A percentile compares a stretch with the other conserved stretches of the same genome.
Conservation (phyloP, 92 coral and sea anemone genomes). For the Zoanthus solanderi region DNA sequence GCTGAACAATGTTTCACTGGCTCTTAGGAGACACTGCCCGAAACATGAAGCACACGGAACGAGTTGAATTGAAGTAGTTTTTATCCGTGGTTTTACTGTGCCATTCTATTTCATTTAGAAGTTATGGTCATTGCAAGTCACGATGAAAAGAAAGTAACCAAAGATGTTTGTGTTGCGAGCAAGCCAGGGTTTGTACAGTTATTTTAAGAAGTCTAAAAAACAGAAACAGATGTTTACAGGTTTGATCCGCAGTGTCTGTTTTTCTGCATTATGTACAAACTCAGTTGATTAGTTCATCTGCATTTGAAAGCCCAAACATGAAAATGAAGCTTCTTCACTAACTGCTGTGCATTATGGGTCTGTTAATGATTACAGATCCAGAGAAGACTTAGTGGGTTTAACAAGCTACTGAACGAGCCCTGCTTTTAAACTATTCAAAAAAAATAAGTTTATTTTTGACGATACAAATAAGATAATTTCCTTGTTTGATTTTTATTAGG, state of each 20-base stretch:
- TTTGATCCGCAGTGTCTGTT: neutral
- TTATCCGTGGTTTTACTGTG: neutral
- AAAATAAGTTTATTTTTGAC: neutral
- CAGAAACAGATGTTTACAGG: neutral
- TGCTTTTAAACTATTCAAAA: neutral
- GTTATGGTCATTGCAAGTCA: neutral
- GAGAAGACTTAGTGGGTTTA: neutral
- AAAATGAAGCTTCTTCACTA: neutral
- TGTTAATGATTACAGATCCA: neutral
- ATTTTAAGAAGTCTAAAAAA: neutral
- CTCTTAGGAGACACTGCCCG: conserved; percentile 76
- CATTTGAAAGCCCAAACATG: neutral
- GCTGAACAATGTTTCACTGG: conserved; percentile 78
- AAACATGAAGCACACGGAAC: conserved; percentile 42
- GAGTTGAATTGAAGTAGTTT: neutral
- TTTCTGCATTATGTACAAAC: neutral
- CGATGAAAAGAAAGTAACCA: neutral
- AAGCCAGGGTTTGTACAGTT: neutral
- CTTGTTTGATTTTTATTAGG: too few species aligned
- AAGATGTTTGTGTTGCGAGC: neutral
- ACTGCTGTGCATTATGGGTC: neutral
- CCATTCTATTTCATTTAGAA: neutral
- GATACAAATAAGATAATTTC: too few species aligned
- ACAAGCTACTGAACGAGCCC: neutral
- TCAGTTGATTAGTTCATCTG: neutral